Percentiles rank a stretch among this genome's conserved stretches.
Evolutionary conservation across 2,888 invertebrate species (phyloP).

Genomic region (Acrobasis consociella): DNA sequence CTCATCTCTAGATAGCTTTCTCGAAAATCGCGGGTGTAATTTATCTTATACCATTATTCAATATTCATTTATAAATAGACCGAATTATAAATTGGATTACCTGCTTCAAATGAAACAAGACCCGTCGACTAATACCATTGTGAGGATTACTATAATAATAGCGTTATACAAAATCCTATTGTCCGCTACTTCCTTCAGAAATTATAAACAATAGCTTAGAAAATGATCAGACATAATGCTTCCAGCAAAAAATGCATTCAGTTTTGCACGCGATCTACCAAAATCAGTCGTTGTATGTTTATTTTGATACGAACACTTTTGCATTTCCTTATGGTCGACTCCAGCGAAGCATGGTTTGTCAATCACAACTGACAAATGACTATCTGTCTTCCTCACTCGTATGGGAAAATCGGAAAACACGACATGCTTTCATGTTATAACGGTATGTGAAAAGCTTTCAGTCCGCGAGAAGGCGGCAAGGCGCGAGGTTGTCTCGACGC

Average conservation of each 20-base stretch:
- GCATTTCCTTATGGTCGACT: constrained; percentile 63
- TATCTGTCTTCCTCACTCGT: constrained; percentile 51
- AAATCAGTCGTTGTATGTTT: constrained; percentile 65
- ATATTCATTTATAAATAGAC: neutral
- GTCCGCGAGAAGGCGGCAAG: constrained; percentile 75
- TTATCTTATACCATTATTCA: neutral
- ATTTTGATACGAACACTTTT: constrained; percentile 72
- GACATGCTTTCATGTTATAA: constrained; percentile 49
- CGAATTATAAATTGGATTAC: constrained; percentile 35
- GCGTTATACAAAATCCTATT: constrained; percentile 24
- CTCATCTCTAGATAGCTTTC: too few relatives aligned
- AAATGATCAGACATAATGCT: constrained; percentile 17
- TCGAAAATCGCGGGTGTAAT: too few relatives aligned
- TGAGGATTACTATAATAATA: constrained; percentile 37
- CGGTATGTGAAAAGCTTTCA: constrained; percentile 62
- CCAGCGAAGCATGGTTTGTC: constrained; percentile 45
- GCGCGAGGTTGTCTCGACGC: constrained; percentile 57
- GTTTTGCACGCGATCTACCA: constrained; percentile 37
- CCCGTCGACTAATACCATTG: constrained; percentile 37
- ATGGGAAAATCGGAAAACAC: constrained; percentile 46
- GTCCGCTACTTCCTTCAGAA: neutral
- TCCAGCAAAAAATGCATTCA: constrained; percentile 30
- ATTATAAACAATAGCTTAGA: constrained; percentile 3
- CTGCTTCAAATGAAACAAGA: constrained; percentile 37
- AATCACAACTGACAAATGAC: constrained; percentile 37